Base-by-base conservation (phyloP, 2,888 invertebrate species). In the Metallyticus violacea region DNA sequence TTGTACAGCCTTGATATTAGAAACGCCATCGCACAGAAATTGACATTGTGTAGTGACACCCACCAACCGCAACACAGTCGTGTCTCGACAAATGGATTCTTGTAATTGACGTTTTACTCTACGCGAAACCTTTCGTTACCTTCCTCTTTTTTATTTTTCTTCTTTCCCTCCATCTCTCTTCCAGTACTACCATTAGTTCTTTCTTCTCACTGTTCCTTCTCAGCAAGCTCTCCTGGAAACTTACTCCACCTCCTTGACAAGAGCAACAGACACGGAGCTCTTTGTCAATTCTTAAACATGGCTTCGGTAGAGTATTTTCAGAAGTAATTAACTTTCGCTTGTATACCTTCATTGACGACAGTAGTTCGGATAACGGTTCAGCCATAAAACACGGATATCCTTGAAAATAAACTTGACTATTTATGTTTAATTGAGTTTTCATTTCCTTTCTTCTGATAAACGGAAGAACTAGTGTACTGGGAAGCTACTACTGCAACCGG, bases 71-170 rank as follows among this genome's bases (percentile, higher is more conserved):
- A 15, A 62, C 15, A 62, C 40, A 5, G 29, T 76, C 81, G 77
- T 78, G 86, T 81, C 79, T 62, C 62, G 79, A 79, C 80, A 86
- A 86, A 86, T 86, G 86, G 83, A 85, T 86, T 83, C 83, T 40
- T 26, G 80, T 86, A 86, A 86, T 86, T 86, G 86, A 83, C 86
- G 79, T 82, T 86, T 86, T 82, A 81, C 78, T 86, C 86, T 85
- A 25, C 85, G 26, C n/a, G 26, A 62, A 79, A 22, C 26, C 7
- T 15, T 27, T 81, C 81, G 40, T 81, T 29, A 28, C 40, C 40
- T 77, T 81, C 40, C 28, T 82, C 81, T 81, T 78, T 86, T 25
- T 77, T 81, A 26, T 76, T 29, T 80, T 30, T 81, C 82, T 29
- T 77, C 27, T 26, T n/a, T 25, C 40, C 29, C 82, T n/a, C 26